Conservation (phyloP, 2,797 vertebrate genomes). For the Syngnathus acus region DNA sequence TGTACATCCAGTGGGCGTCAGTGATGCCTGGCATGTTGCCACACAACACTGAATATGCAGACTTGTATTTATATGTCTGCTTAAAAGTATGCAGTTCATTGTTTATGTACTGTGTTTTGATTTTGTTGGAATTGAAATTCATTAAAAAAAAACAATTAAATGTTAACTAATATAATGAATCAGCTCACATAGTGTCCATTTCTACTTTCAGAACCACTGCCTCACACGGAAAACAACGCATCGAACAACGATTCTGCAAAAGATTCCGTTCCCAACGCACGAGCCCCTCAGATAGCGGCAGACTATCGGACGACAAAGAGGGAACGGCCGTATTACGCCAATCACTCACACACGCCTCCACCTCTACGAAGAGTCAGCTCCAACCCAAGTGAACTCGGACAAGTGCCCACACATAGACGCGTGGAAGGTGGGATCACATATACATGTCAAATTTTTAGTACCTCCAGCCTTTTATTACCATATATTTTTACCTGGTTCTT, state of each 20-base stretch:
- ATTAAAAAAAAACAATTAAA: no score
- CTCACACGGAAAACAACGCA: constrained; percentile 67
- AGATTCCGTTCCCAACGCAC: constrained; percentile 64
- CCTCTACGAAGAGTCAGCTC: constrained; percentile 68
- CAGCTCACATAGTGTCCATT: background rate
- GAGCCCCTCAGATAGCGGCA: constrained; percentile 52
- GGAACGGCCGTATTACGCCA: constrained; percentile 67
- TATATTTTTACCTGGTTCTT: no score
- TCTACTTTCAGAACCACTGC: constrained; percentile 57
- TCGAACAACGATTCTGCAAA: constrained; percentile 69
- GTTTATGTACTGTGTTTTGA: no score
- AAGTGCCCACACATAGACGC: constrained; percentile 69
- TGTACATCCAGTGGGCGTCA: no score
- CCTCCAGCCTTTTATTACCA: no score
- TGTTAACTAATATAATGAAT: no score
- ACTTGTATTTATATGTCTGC: no score
- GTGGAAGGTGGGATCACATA: constrained; percentile 76
- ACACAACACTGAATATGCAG: no score
- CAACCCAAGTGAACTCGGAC: constrained; percentile 70
- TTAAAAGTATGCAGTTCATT: no score
- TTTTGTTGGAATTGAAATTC: no score
- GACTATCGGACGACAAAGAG: constrained; percentile 67
- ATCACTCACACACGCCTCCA: constrained; percentile 52
- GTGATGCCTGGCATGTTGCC: no score
- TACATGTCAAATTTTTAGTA: background rate